phyloP scores from a whole-genome alignment of 2,113 vertebrate genomes.

The Gila orcuttii region DNA sequence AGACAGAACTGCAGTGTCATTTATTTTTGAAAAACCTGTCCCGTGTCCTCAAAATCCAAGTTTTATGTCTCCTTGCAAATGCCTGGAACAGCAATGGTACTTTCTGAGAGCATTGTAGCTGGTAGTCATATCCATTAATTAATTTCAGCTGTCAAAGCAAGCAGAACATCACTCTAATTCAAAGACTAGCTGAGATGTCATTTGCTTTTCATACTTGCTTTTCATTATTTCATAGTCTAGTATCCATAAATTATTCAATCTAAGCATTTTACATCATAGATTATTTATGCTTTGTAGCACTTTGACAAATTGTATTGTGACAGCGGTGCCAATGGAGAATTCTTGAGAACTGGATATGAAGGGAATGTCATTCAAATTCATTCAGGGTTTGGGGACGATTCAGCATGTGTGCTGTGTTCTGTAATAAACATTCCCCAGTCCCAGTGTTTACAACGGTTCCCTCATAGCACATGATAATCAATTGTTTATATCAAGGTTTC shows the following conservation, averaged over 20 bases:
- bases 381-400: constrained; percentile 5
- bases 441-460: constrained; percentile 26
- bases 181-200: constrained; percentile 16
- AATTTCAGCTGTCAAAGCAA: constrained; percentile 26
- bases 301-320: constrained; percentile 33
- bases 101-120: constrained; percentile 12
- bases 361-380: constrained; percentile 29
- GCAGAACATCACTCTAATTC: constrained; percentile 23
- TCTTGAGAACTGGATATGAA: constrained; percentile 14
- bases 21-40: constrained; percentile 6
- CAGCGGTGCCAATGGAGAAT: constrained; percentile 28
- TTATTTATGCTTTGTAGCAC: constrained; percentile 42
- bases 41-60: not conserved
- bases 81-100: not conserved
- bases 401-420: constrained; percentile 13
- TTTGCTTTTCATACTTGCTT: constrained; percentile 32
- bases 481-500: constrained; percentile 26
- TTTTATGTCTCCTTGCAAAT: not conserved
- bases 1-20: not conserved
- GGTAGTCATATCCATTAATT: constrained; percentile 7
- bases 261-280: constrained; percentile 27
- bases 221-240: constrained; percentile 34
- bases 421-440: constrained; percentile 33
- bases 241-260: constrained; percentile 36
- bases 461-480: constrained; percentile 17